phyloP scores from a whole-genome alignment of 2,888 invertebrate species.

The Xylota segnis region DNA sequence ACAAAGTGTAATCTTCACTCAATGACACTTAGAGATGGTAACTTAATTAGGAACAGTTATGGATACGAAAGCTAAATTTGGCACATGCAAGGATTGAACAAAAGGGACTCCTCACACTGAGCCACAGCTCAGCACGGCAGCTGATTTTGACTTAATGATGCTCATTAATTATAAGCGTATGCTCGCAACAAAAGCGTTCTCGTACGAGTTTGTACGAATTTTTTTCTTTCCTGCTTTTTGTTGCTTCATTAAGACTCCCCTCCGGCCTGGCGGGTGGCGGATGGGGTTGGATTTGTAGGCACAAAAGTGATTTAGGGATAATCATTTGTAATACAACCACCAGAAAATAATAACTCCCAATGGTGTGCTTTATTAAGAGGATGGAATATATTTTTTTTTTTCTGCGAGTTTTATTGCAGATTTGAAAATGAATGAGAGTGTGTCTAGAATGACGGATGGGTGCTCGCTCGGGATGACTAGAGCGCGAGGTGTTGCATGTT shows the following conservation, averaged over 20 bases:
- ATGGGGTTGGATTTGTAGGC: slow-evolving; percentile 1
- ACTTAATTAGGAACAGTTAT: slow-evolving; percentile 57
- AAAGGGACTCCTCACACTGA: slow-evolving; percentile 17
- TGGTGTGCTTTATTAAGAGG: slow-evolving; percentile 72
- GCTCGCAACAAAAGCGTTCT: slow-evolving; percentile 32
- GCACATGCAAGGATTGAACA: slow-evolving; percentile 32
- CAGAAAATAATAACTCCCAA: slow-evolving; percentile 75
- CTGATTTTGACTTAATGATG: slow-evolving; percentile 74
- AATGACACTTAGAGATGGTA: slow-evolving; percentile 54
- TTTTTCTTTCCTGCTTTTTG: slow-evolving; percentile 25
- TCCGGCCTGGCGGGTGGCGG: too few relatives aligned
- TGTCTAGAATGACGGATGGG: slow-evolving; percentile 71
- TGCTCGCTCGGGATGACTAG: slow-evolving; percentile 15
- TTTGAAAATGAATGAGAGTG: slow-evolving; percentile 64
- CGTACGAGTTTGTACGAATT: not conserved
- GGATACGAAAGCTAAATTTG: slow-evolving; percentile 46
- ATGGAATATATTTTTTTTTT: slow-evolving; percentile 23
- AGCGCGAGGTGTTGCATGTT: slow-evolving; percentile 40
- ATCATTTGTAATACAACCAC: slow-evolving; percentile 75
- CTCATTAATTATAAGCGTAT: slow-evolving; percentile 67
- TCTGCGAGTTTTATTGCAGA: slow-evolving; percentile 60
- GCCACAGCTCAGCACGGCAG: slow-evolving; percentile 15
- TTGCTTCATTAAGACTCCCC: slow-evolving; percentile 40
- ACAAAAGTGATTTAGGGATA: slow-evolving; percentile 71
- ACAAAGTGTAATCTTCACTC: slow-evolving; percentile 64